Base-by-base conservation (phyloP, 2,797 vertebrate genomes). In the Pipistrellus kuhlii region DNA sequence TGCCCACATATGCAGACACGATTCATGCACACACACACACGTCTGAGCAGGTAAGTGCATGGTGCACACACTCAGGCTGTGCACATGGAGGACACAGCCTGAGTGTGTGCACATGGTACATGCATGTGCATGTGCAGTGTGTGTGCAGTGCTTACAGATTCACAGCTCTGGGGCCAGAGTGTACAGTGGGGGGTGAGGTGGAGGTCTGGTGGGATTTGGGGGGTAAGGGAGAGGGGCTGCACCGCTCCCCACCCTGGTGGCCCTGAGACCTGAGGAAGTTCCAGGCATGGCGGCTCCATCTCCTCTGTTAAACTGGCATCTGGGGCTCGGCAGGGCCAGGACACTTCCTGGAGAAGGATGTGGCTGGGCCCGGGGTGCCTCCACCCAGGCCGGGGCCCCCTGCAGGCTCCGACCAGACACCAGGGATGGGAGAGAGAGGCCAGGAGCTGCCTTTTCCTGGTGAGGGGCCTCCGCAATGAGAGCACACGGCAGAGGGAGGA, bases 241-340 rank as follows among this genome's bases (percentile, higher is more conserved):
- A 7, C 23, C 6, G 5, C 25, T 27, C 11, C 46, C 32, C 23
- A 23, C 55, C 55, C 15, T 17, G 18, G 20, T 6, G 57, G 78
- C 35, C 55, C 38, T 27, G 6, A 44, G 38, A 14, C 27, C 78
- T n/a, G 7, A 30, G 77, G 41, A 17, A 38, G 5, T 17, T 6
- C 41, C 53, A 2, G 44, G 55, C 32, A 13, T 41, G 32, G n/a
- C 0, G 0, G 30, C 35, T 5, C 55, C 18, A 3, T 8, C 14
- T 25, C 53, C 32, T 57, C 57, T 66, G 25, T 64, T 8, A 8
- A 8, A 18, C 41, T 27, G 71, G 25, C 27, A 12, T 7, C 0
- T 66, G 35, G 46, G 17, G 69, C 21, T 9, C 10, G 3, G 20
- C 27, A 17, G 71, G 35, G 44, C 41, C 55, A 5, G 78, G 20